Evolutionary conservation across 2,888 invertebrate genomes (phyloP).

Genomic region (Epinotia demarniana): DNA sequence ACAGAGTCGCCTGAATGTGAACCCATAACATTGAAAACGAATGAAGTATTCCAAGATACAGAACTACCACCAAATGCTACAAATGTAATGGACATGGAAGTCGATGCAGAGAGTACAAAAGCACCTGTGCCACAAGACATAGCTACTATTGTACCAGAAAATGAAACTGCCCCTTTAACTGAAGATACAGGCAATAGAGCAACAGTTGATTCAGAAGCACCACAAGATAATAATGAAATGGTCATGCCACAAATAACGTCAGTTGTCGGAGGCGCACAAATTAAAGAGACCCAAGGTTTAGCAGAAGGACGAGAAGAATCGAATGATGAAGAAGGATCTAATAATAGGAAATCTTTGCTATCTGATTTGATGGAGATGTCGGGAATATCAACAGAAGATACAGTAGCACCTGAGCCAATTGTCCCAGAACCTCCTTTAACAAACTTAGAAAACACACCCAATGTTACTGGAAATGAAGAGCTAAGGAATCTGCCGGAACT

Average conservation of each 20-base stretch:
- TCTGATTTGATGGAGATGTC: conserved; percentile 82
- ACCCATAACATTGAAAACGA: conserved; percentile 8
- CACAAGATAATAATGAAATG: neutral
- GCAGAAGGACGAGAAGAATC: neutral
- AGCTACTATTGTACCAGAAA: neutral
- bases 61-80: neutral
- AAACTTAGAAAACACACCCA: conserved; percentile 46
- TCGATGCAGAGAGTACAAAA: neutral
- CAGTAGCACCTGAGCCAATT: conserved; percentile 46
- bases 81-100: neutral
- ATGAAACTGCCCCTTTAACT: neutral
- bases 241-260: neutral
- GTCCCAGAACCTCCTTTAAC: conserved; percentile 33
- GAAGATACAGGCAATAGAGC: neutral
- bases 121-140: neutral
- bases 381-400: conserved; percentile 73
- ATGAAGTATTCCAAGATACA: conserved; percentile 24
- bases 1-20: neutral
- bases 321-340: conserved; percentile 12
- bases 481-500: conserved; percentile 49
- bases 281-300: neutral
- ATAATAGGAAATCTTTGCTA: conserved; percentile 66
- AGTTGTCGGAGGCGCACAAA: neutral
- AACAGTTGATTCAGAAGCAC: conserved; percentile 5
- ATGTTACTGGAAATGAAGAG: neutral